Percentiles rank a stretch among this genome's conserved stretches.
Conservation (phyloP, 2,888 invertebrate genomes). For the Labia minor region DNA sequence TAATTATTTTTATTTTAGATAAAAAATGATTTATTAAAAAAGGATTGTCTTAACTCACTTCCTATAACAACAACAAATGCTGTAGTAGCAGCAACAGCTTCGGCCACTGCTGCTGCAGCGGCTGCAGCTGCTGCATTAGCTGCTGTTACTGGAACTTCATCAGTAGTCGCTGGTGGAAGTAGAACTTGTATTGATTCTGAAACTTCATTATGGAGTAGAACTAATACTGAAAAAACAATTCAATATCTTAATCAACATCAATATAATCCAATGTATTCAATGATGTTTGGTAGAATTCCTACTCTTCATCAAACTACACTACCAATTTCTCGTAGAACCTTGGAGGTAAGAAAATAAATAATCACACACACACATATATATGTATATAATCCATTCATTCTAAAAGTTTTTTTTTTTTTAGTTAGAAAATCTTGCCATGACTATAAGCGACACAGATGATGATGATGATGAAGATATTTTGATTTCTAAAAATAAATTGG, state of each 20-base stretch:
- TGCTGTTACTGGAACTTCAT: background rate
- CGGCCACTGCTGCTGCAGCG: background rate
- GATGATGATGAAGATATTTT: constrained; percentile 19
- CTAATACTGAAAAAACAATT: constrained; percentile 19
- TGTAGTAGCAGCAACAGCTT: background rate
- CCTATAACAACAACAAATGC: background rate
- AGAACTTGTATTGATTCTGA: background rate
- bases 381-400: background rate
- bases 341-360: background rate
- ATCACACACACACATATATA: background rate
- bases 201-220: background rate
- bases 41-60: background rate
- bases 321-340: background rate
- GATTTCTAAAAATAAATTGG: background rate
- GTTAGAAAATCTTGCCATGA: background rate
- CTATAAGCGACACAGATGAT: constrained; percentile 18
- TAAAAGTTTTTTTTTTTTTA: background rate
- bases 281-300: constrained; percentile 20
- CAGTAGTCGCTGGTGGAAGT: background rate
- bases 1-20: no score
- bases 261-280: constrained; percentile 22
- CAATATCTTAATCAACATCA: constrained; percentile 20
- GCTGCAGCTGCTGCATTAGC: background rate
- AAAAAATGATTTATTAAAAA: background rate
- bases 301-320: background rate